phyloP scores from a whole-genome alignment of 2,797 vertebrate species.

The Ispidina lecontei region DNA sequence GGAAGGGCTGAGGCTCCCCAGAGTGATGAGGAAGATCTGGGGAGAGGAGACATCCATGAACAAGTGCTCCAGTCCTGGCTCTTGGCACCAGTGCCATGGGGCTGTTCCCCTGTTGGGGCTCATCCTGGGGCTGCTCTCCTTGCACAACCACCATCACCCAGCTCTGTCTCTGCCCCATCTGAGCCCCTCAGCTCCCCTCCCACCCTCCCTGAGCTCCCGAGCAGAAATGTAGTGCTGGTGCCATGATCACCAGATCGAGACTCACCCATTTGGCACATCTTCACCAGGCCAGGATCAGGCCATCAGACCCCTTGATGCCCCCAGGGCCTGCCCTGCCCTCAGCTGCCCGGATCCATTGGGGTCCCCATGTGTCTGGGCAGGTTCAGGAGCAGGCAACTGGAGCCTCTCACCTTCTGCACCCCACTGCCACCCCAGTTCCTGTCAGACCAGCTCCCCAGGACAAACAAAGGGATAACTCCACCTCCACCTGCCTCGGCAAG shows the following conservation, averaged over 20 bases:
- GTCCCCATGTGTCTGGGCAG: fast-evolving
- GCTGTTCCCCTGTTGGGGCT: fast-evolving
- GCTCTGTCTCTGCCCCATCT: fast-evolving
- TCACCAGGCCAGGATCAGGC: fast-evolving
- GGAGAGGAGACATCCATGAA: neutral
- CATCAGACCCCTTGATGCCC: neutral
- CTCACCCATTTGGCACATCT: conserved; percentile 64
- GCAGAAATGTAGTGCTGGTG: neutral
- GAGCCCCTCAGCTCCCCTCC: neutral
- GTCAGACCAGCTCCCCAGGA: conserved; percentile 61
- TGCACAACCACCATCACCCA: fast-evolving
- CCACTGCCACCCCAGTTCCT: neutral
- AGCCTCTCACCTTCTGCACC: neutral
- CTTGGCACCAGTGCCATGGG: fast-evolving
- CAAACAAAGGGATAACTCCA: conserved; percentile 24
- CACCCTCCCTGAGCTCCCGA: neutral
- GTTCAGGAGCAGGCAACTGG: neutral
- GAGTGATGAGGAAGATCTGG: fast-evolving
- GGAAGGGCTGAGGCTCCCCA: neutral
- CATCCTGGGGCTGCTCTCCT: fast-evolving
- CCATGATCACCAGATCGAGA: fast-evolving
- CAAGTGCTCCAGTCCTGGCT: fast-evolving
- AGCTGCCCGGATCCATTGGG: neutral
- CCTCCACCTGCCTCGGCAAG: conserved; percentile 3
- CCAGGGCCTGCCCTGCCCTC: neutral